Evolutionary conservation across 2,113 vertebrate genomes (phyloP), one percentile per base, ranked within the genome.

Genomic region (Halcyon senegalensis): DNA sequence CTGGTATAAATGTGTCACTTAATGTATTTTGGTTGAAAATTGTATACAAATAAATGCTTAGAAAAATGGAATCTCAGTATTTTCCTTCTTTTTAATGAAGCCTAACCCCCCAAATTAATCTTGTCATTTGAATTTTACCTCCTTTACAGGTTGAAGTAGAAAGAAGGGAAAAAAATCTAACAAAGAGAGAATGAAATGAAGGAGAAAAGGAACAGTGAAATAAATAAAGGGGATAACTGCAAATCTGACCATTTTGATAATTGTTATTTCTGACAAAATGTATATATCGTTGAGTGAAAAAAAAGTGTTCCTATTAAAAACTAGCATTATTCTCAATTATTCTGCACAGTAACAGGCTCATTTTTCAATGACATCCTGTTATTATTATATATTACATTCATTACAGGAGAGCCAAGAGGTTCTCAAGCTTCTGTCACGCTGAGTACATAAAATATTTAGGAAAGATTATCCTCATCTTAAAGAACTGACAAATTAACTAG

Each of bases 351-450:
- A 44, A 24, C 19, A 63, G 73, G n/a, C 81, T 93, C 89, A 94
- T 97, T 96, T 89, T 96, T 96, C 93, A 97, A 87, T 84, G 90
- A 89, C 89, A 93, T 66, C 74, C 85, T 92, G 62, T 92, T 97
- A 94, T 93, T 96, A 90, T 95, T 96, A 91, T 93, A 67, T 89
- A 95, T 97, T 93, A 69, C 55, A 55, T 87, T 95, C 84, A 94
- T 96, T 95, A 95, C 48, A 79, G 69, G 62, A 87, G 31, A 84
- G 77, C 74, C 66, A 84, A 95, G 70, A 94, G 67, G 73, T 93
- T 90, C 72, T 94, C 77, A 85, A 87, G 89, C 51, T 92, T 72
- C 74, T 95, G 92, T 89, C 96, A 73, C 3, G 6, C 89, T 91
- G 83, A 92, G 35, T 81, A 93, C 95, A 88, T 95, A 84, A 73